Evolutionary conservation across 2,888 invertebrate species (phyloP).

Genomic region (Pammene aurita): DNA sequence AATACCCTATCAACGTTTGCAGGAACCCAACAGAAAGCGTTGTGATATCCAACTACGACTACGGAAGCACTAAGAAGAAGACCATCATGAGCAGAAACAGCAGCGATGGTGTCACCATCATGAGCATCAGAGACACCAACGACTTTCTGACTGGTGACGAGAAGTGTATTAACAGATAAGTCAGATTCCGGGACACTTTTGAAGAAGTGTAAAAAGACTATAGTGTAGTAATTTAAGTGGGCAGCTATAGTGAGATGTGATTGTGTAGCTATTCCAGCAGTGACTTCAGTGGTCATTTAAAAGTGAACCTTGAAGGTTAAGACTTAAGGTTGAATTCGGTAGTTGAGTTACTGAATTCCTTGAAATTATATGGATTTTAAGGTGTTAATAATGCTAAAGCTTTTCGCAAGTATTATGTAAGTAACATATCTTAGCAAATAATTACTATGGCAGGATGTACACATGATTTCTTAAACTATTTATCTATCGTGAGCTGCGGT

Average conservation of each 20-base stretch:
- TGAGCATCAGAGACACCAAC: constrained; percentile 69
- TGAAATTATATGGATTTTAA: not conserved
- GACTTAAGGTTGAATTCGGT: not conserved
- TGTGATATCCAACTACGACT: constrained; percentile 80
- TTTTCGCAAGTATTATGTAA: not conserved
- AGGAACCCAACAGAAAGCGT: constrained; percentile 80
- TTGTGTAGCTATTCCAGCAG: not conserved
- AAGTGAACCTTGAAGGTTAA: not conserved
- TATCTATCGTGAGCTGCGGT: not conserved
- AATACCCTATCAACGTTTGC: constrained; percentile 66
- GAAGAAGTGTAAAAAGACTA: constrained; percentile 34
- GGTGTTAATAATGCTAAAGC: not conserved
- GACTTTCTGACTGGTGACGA: constrained; percentile 69
- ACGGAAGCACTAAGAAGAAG: constrained; percentile 78
- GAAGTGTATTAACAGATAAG: constrained; percentile 70
- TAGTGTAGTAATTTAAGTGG: not conserved
- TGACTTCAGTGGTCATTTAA: not conserved
- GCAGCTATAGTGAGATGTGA: not conserved
- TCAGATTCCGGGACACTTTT: constrained; percentile 36
- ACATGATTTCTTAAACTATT: not conserved
- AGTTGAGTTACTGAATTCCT: not conserved
- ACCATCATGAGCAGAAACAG: constrained; percentile 72
- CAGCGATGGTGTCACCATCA: constrained; percentile 73
- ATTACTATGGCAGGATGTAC: not conserved
- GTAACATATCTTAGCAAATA: constrained; percentile 12